Conservation (phyloP, 2,888 invertebrate species). For the Mechanitis messenoides region DNA sequence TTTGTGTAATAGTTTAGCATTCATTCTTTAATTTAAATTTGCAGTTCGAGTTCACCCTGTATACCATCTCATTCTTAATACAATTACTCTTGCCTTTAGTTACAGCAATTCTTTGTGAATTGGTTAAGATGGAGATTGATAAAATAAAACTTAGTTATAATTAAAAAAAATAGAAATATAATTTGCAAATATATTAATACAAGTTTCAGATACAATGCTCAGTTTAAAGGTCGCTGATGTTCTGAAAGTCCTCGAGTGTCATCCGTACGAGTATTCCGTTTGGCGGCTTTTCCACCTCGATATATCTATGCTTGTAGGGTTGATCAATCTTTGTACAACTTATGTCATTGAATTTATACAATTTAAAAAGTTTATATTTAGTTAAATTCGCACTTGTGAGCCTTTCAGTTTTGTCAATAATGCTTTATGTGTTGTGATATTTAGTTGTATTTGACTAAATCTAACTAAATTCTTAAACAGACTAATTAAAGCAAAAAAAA, state of each 20-base stretch:
- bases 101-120: slow-evolving; percentile 14
- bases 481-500: too few species aligned
- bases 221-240: slow-evolving; percentile 4
- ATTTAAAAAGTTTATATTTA: slow-evolving; percentile 3
- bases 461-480: too few species aligned
- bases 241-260: slow-evolving; percentile 13
- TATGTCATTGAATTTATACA: slow-evolving; percentile 28
- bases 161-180: too few species aligned
- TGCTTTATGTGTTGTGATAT: too few species aligned
- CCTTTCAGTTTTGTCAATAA: too few species aligned
- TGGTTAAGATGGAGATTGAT: slow-evolving; percentile 13
- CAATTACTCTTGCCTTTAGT: slow-evolving; percentile 10
- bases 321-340: slow-evolving; percentile 19
- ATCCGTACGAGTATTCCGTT: slow-evolving; percentile 13
- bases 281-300: slow-evolving; percentile 22
- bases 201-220: slow-evolving; percentile 3
- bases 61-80: background rate
- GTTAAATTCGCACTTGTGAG: too few species aligned
- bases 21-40: background rate
- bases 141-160: slow-evolving; percentile 9
- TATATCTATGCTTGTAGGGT: slow-evolving; percentile 16
- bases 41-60: too few species aligned
- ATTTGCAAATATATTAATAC: too few species aligned
- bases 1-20: background rate
- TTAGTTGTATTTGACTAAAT: too few species aligned